Percentiles rank a stretch among this genome's conserved stretches.
Evolutionary conservation across 2,888 invertebrate species (phyloP).

Genomic region (Salticus scenicus): DNA sequence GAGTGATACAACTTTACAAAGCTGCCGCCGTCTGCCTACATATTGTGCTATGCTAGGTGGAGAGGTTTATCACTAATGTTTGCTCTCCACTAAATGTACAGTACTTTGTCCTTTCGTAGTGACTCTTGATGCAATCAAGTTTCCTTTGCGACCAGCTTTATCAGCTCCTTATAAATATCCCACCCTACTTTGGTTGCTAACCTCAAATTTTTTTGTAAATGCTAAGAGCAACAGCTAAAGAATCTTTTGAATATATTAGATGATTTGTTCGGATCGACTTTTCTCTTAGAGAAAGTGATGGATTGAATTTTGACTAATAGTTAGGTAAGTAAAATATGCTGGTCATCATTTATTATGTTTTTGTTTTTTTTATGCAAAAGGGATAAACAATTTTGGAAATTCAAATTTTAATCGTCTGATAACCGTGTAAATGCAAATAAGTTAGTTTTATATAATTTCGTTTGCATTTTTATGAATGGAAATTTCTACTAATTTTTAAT

Average conservation of each 20-base stretch:
- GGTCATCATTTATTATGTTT: too few relatives aligned
- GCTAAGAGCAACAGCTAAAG: background rate
- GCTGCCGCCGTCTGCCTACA: conserved; percentile 34
- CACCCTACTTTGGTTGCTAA: conserved; percentile 45
- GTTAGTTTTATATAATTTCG: too few relatives aligned
- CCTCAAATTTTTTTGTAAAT: conserved; percentile 16
- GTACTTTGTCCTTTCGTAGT: conserved; percentile 49
- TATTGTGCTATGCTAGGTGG: conserved; percentile 27
- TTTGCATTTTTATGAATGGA: too few relatives aligned
- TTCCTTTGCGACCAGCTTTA: conserved; percentile 48
- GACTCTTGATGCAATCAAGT: conserved; percentile 53
- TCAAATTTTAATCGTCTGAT: too few relatives aligned
- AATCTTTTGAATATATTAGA: background rate
- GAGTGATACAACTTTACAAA: conserved; percentile 53
- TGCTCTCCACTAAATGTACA: conserved; percentile 60
- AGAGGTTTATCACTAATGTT: conserved; percentile 61
- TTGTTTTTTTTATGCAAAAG: too few relatives aligned
- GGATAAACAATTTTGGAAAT: too few relatives aligned
- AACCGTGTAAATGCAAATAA: too few relatives aligned
- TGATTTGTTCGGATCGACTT: background rate
- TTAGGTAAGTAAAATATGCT: background rate
- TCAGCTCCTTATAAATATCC: conserved; percentile 58
- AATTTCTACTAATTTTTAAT: too few relatives aligned
- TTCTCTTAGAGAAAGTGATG: background rate
- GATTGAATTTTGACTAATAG: background rate